Evolutionary conservation across 64 coral and sea anemone genomes (phyloP), one percentile per base, ranked within the genome.

Genomic region (Stichodactyla mertensii): DNA sequence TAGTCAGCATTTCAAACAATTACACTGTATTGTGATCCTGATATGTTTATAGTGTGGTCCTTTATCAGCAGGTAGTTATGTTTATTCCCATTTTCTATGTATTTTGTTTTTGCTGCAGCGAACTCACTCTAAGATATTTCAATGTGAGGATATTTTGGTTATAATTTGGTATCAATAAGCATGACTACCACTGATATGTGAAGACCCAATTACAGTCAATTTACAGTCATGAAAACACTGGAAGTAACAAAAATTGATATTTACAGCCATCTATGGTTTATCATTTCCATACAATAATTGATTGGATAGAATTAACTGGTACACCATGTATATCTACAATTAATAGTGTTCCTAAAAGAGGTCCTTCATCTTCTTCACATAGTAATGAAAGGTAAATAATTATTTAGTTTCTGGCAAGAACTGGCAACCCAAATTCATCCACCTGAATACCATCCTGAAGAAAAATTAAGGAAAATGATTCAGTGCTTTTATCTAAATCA

Each of bases 341-440:
- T 59, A 4, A 2, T 59, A 59, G 19, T 66, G 6, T 7, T 66
- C 62, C 19, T 64, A 6, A 18, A 64, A 19, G 6, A 19, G 19
- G 62, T 66, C 18, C 19, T 66, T 66, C 18, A 4, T 10, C 69
- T 74, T 31, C 23, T 19, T 74, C 10, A 23, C 14, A 58, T n/a
- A n/a, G n/a, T n/a, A n/a, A n/a, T n/a, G n/a, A 27, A 8, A 74
- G 18, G 64, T 31, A n/a, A 66, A n/a, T 66, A 45, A 45, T 45
- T 45, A 27, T 74, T 80, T 92, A 92, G 86, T 92, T 92, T 77
- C 19, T 92, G 45, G 90, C 90, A 64, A 92, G 78, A 6, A 92
- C 78, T 71, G 90, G 90, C 79, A 92, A 85, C 9, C 90, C 90
- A 87, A 92, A 92, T 74, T 92, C 90, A 87, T 92, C 90, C 9